Evolutionary conservation across 2,888 invertebrate species (phyloP).

Genomic region (Chymomyza procnemis): DNA sequence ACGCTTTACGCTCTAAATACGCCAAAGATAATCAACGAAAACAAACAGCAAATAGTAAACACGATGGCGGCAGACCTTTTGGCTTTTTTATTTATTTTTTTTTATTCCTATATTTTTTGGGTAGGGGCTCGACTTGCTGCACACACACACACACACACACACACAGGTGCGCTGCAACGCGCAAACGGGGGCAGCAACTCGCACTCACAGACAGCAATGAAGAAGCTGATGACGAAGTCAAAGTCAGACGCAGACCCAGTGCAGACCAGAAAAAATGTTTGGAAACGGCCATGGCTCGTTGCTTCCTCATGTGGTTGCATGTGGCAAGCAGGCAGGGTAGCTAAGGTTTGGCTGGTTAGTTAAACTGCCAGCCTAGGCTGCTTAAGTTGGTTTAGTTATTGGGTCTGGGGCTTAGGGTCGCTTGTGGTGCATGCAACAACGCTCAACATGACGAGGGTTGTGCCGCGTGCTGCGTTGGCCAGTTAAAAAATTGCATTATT

Average conservation of each 20-base stretch:
- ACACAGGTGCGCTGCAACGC: background rate
- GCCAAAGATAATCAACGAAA: conserved; percentile 76
- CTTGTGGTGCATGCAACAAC: background rate
- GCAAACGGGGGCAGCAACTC: background rate
- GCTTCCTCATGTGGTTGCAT: conserved; percentile 14
- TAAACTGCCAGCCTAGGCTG: background rate
- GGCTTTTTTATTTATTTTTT: background rate
- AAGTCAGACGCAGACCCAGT: background rate
- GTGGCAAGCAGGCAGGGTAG: background rate
- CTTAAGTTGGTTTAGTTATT: conserved; percentile 3
- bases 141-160: background rate
- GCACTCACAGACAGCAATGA: no score
- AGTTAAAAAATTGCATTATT: conserved; percentile 24
- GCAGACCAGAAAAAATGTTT: background rate
- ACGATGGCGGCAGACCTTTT: conserved; percentile 41
- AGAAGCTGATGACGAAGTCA: no score
- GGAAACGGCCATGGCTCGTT: conserved; percentile 46
- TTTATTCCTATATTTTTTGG: background rate
- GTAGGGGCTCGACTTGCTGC: background rate
- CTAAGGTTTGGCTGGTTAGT: background rate
- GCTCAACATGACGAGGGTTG: conserved; percentile 1
- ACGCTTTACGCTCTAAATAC: conserved; percentile 78
- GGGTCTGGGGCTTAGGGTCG: background rate
- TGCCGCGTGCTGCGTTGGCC: conserved; percentile 7
- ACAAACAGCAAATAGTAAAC: conserved; percentile 57